A percentile compares a stretch with the other conserved stretches of the same genome.
Evolutionary conservation across 2,797 vertebrate genomes (phyloP).

Genomic region (Mus spretus): DNA sequence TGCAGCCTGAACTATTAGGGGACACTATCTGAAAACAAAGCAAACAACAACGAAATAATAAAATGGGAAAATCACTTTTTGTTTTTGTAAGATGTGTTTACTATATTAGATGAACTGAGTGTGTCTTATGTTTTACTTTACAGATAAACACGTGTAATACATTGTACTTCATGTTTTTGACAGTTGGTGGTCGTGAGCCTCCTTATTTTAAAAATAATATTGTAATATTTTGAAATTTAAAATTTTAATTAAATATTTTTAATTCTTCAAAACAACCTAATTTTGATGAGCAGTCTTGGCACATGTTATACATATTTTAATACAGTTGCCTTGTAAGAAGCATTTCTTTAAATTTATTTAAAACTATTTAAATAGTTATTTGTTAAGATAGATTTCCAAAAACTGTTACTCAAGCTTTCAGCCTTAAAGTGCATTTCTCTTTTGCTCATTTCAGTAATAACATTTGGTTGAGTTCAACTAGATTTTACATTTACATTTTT

Average conservation of each 20-base stretch:
- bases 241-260: neutral
- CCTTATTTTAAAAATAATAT: conserved; percentile 47
- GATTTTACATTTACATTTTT: conserved; percentile 9
- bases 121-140: conserved; percentile 8
- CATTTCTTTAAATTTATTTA: conserved; percentile 26
- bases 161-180: conserved; percentile 35
- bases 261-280: neutral
- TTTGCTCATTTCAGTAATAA: neutral
- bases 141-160: neutral
- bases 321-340: conserved; percentile 27
- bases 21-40: neutral
- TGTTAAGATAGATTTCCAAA: conserved; percentile 11
- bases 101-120: neutral
- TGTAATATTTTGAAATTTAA: conserved; percentile 42
- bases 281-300: conserved; percentile 34
- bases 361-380: neutral
- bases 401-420: neutral
- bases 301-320: neutral
- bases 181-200: neutral
- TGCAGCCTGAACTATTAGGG: neutral
- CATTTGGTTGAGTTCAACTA: conserved; percentile 40
- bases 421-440: neutral
- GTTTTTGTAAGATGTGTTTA: conserved; percentile 7
- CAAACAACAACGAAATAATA: neutral
- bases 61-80: neutral